A percentile compares a stretch with the other conserved stretches of the same genome.
These are phyloP conservation scores for Scleropages formosus DNA, from an alignment of 2,797 vertebrate genomes.

Conservation along the genomic window DNA sequence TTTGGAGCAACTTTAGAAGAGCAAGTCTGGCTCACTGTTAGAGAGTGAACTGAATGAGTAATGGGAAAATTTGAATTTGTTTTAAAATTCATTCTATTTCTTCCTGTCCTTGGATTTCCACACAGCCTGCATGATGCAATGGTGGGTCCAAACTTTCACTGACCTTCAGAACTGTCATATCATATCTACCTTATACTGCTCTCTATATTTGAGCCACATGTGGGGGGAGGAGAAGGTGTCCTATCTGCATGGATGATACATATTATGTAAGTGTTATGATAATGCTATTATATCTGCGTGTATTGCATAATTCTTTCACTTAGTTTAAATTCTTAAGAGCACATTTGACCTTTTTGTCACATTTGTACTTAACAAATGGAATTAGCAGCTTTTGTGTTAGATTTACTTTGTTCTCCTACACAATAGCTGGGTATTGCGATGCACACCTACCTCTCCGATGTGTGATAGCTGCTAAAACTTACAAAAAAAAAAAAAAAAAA, in stretches of 20 bases:
- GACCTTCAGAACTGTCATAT: not conserved
- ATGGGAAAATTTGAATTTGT: conserved; percentile 29
- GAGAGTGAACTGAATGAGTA: conserved; percentile 54
- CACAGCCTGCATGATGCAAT: conserved; percentile 2
- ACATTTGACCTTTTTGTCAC: not conserved
- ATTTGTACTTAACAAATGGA: not conserved
- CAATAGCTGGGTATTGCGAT: too few species aligned
- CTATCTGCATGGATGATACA: too few species aligned
- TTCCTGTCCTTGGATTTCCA: conserved; percentile 49
- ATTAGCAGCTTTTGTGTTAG: not conserved
- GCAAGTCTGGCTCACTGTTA: conserved; percentile 41
- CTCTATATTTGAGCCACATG: not conserved
- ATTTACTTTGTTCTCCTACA: too few species aligned
- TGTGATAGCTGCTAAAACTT: too few species aligned
- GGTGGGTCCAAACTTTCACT: not conserved
- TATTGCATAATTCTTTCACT: not conserved
- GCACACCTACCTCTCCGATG: too few species aligned
- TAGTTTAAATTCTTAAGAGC: not conserved
- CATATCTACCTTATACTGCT: not conserved
- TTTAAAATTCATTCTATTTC: conserved; percentile 46
- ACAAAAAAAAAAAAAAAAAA: too few species aligned
- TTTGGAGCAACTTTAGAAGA: conserved; percentile 58
- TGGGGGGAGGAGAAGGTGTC: not conserved
- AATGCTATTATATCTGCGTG: too few species aligned
- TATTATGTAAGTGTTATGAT: too few species aligned